These are phyloP conservation scores for Nannoperca obscura DNA, from an alignment of 2,797 vertebrate genomes.

Conservation along the genomic window DNA sequence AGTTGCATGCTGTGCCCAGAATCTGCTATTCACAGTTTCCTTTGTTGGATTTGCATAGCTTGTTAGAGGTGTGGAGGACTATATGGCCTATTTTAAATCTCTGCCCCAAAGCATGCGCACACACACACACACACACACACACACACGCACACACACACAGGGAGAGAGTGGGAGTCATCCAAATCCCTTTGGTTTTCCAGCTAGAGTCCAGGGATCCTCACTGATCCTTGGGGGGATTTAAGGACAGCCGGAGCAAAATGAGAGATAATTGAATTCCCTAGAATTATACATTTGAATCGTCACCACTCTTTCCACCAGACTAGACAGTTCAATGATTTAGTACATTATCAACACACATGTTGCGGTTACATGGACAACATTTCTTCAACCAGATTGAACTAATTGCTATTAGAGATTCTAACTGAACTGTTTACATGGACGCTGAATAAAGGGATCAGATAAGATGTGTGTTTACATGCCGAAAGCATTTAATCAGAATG, in stretches of 20 bases:
- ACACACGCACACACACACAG: background rate
- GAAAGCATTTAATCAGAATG: too few species aligned
- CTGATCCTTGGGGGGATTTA: slow-evolving; percentile 43
- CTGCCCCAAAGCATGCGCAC: background rate
- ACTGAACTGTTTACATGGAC: too few species aligned
- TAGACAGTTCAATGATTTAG: background rate
- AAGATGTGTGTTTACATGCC: too few species aligned
- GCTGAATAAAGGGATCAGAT: too few species aligned
- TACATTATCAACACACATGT: background rate
- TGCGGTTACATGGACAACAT: too few species aligned
- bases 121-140: background rate
- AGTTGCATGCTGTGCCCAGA: slow-evolving; percentile 46
- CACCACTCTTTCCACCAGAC: background rate
- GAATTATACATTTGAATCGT: slow-evolving; percentile 21
- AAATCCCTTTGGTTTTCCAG: slow-evolving; percentile 34
- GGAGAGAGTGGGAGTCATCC: background rate
- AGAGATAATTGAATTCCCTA: slow-evolving; percentile 40
- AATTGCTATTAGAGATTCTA: too few species aligned
- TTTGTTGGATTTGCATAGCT: slow-evolving; percentile 25
- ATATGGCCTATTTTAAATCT: slow-evolving; percentile 51
- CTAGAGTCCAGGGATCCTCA: slow-evolving; percentile 38
- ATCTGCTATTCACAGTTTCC: slow-evolving; percentile 46
- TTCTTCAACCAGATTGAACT: too few species aligned
- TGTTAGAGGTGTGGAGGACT: slow-evolving; percentile 36
- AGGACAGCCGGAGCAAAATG: slow-evolving; percentile 45